phyloP scores from a whole-genome alignment of 2,113 vertebrate genomes.

The Xiphorhynchus elegans region DNA sequence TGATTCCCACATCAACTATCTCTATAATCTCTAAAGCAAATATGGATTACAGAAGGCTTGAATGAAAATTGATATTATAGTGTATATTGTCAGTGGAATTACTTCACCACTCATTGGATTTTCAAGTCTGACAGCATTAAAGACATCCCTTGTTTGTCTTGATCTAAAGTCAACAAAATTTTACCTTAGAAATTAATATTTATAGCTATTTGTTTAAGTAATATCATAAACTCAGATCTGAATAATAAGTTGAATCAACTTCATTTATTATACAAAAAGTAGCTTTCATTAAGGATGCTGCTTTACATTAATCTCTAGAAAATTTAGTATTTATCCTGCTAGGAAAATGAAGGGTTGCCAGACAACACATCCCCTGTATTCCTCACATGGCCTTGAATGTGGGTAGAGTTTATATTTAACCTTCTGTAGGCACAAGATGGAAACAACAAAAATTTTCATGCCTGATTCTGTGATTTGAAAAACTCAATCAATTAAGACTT shows the following conservation, averaged over 20 bases:
- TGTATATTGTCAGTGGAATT: slow-evolving; percentile 13
- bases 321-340: neutral
- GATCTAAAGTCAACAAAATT: slow-evolving; percentile 12
- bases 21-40: slow-evolving; percentile 66
- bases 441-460: neutral
- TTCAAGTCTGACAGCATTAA: slow-evolving; percentile 8
- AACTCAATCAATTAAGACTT: neutral
- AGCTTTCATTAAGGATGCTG: neutral
- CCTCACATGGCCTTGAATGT: neutral
- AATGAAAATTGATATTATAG: slow-evolving; percentile 48
- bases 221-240: neutral
- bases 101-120: slow-evolving; percentile 27
- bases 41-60: slow-evolving; percentile 34
- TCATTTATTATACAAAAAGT: neutral
- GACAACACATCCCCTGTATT: neutral
- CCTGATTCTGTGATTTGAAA: neutral
- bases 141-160: slow-evolving; percentile 12
- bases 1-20: slow-evolving; percentile 44
- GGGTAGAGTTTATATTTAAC: neutral
- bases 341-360: neutral
- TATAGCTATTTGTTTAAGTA: neutral
- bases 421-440: neutral
- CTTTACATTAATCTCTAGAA: neutral
- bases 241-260: too few species aligned
- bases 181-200: slow-evolving; percentile 22